Evolutionary conservation across 2,797 vertebrate genomes (phyloP).

Genomic region (Serranus cabrilla): DNA sequence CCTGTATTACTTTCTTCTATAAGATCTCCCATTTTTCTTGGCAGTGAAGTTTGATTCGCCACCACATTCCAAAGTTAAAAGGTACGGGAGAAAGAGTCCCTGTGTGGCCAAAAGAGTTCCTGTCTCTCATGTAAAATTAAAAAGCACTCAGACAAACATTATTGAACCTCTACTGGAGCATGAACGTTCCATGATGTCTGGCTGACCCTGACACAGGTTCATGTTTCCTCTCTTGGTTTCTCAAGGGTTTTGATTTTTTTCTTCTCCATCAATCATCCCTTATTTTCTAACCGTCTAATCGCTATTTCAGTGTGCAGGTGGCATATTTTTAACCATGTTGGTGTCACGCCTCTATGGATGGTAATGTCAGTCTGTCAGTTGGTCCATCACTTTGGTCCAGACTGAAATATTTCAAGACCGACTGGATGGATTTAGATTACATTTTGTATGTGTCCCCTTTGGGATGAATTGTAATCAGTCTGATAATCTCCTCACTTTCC

Average conservation of each 20-base stretch:
- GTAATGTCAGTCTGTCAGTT: neutral
- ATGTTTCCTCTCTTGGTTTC: slow-evolving; percentile 67
- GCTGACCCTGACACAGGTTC: slow-evolving; percentile 64
- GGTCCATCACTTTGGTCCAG: neutral
- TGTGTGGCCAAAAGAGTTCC: slow-evolving; percentile 52
- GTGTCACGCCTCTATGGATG: neutral
- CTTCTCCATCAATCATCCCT: slow-evolving; percentile 66
- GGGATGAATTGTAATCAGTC: neutral
- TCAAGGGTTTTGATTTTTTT: slow-evolving; percentile 34
- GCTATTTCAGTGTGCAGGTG: slow-evolving; percentile 44
- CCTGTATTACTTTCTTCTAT: slow-evolving; percentile 16
- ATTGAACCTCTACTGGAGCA: slow-evolving; percentile 68
- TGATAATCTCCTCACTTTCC: neutral
- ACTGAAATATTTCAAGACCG: slow-evolving; percentile 7
- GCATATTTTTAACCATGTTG: slow-evolving; percentile 14
- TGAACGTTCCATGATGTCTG: slow-evolving; percentile 72
- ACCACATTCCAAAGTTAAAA: slow-evolving; percentile 59
- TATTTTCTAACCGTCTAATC: slow-evolving; percentile 64
- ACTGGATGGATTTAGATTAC: neutral
- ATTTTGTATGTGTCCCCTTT: neutral
- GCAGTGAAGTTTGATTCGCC: slow-evolving; percentile 55
- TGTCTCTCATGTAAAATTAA: slow-evolving; percentile 72
- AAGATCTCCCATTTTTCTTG: slow-evolving; percentile 67
- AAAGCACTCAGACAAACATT: slow-evolving; percentile 75
- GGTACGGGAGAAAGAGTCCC: slow-evolving; percentile 49